phyloP scores from a whole-genome alignment of 2,113 vertebrate genomes.

The Apus apus region DNA sequence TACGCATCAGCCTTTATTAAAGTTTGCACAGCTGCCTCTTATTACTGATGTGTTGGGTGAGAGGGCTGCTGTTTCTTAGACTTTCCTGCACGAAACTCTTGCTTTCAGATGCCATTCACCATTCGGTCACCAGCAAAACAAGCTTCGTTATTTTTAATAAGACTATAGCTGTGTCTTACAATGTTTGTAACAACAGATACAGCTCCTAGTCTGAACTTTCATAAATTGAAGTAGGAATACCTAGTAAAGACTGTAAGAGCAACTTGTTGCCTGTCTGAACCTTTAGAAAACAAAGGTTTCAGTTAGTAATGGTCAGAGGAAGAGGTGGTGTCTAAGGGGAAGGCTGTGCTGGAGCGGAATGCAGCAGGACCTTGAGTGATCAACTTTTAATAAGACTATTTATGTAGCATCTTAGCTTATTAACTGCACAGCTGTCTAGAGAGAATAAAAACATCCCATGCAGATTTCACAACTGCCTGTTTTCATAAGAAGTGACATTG shows the following conservation, averaged over 20 bases:
- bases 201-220: neutral
- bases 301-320: neutral
- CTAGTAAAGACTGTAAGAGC: neutral
- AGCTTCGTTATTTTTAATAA: neutral
- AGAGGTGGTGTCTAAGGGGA: neutral
- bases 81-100: accelerated
- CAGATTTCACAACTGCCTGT: neutral
- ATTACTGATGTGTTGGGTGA: neutral
- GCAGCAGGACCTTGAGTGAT: neutral
- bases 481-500: neutral
- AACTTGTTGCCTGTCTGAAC: neutral
- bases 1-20: neutral
- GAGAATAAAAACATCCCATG: neutral
- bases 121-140: neutral
- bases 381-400: neutral
- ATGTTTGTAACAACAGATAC: neutral
- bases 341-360: neutral
- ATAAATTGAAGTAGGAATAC: neutral
- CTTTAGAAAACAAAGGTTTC: neutral
- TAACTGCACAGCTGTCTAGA: neutral
- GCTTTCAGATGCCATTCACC: neutral
- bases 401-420: neutral
- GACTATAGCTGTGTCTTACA: neutral
- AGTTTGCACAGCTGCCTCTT: conserved; percentile 7
- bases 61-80: neutral